Evolutionary conservation across 2,113 vertebrate genomes (phyloP), one percentile per base, ranked within the genome.

Genomic region (Sebastes fasciatus): DNA sequence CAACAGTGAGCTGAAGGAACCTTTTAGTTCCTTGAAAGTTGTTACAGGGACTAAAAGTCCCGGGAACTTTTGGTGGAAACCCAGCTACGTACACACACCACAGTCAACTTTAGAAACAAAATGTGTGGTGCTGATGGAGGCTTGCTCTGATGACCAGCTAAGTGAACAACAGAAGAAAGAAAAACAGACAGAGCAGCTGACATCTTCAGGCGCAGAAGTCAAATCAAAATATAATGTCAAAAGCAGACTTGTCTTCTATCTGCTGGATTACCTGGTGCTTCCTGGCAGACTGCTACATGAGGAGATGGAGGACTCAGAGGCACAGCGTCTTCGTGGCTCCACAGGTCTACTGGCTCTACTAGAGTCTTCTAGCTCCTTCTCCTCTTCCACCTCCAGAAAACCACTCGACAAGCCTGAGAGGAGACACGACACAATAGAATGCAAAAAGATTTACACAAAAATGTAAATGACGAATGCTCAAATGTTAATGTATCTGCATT

Each of bases 231-330:
- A 11, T 16, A 67, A 5, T 7, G 16, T 54, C 45, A 34, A 21
- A 26, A 21, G 13, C 2, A 26, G 5, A 4, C 8, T 16, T 23
- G 23, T 45, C 62, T 4, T 26, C 6, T n/a, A 11, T 67, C 11
- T 46, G 21, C 0, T 19, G 65, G 11, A 21, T 40, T 96, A 99
- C 98, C 97, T 97, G 80, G 97, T 90, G 74, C 95, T 97, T 71
- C 97, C 98, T 45, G 97, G 94, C 46, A 98, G 94, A 74, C 98
- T 98, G 91, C 95, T 97, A 94, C 97, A 97, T 62, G 98, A 99
- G 2, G 97, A 98, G 92, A 99, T 96, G 93, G 97, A 99, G 74
- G 98, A 99, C 94, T 99, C 98, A 0, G 98, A 99, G 74, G 97
- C 97, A 12, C 98, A 99, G 91, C 98, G 96, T 65, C 97, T 94